Percentiles rank a stretch among this genome's conserved stretches.
Evolutionary conservation across 2,888 invertebrate species (phyloP).

Genomic region (Lasioglossum oenotherae): DNA sequence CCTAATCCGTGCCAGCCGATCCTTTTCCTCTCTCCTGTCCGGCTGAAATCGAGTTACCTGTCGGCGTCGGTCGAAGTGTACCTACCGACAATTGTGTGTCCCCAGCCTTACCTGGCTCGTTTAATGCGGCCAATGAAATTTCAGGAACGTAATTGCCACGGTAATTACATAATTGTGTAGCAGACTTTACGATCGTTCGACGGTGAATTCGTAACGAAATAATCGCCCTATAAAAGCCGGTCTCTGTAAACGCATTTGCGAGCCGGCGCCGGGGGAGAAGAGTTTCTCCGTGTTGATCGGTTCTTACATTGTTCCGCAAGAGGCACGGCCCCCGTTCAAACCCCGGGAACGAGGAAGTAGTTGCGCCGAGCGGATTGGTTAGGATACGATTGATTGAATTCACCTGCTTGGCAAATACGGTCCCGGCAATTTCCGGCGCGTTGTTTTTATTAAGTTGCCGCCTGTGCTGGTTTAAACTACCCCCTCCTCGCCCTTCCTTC

Average conservation of each 20-base stretch:
- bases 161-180: constrained; percentile 76
- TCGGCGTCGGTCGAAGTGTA: constrained; percentile 66
- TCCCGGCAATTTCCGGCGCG: constrained; percentile 37
- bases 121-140: constrained; percentile 74
- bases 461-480: background rate
- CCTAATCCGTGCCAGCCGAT: constrained; percentile 25
- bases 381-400: constrained; percentile 45
- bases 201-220: constrained; percentile 70
- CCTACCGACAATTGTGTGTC: constrained; percentile 54
- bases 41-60: constrained; percentile 71
- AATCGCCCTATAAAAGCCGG: constrained; percentile 57
- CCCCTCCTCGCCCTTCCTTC: background rate
- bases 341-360: constrained; percentile 30
- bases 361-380: constrained; percentile 2
- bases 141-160: constrained; percentile 71
- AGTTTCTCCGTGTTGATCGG: constrained; percentile 32
- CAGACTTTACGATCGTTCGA: constrained; percentile 63
- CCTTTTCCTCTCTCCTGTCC: constrained; percentile 27
- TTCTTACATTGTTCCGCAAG: constrained; percentile 50
- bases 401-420: constrained; percentile 21
- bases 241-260: constrained; percentile 46
- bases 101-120: constrained; percentile 62
- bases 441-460: constrained; percentile 34
- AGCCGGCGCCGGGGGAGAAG: constrained; percentile 3
- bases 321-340: constrained; percentile 22